Conservation (phyloP, 2,797 vertebrate species). For the Coracias cyanogaster region DNA sequence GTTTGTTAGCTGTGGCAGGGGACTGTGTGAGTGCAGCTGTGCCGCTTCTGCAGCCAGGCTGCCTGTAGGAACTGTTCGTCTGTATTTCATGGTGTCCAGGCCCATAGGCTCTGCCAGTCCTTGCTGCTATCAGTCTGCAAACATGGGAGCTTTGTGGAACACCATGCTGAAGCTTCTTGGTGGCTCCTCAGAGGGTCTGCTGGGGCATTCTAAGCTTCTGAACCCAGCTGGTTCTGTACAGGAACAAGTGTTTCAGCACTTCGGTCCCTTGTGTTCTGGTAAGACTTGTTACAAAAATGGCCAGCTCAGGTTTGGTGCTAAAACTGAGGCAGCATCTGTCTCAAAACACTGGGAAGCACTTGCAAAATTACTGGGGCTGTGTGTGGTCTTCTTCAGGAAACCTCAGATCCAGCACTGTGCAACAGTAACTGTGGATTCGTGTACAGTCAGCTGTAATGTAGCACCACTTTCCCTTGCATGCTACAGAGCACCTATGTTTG, state of each 20-base stretch:
- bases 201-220: neutral
- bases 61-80: fast-evolving
- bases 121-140: neutral
- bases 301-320: neutral
- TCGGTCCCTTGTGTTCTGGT: neutral
- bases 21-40: neutral
- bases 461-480: neutral
- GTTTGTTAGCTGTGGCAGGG: neutral
- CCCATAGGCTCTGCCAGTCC: neutral
- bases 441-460: neutral
- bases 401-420: neutral
- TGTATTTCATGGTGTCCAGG: neutral
- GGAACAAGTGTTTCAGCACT: neutral
- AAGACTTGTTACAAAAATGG: neutral
- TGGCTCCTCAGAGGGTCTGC: neutral
- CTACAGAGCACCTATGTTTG: neutral
- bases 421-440: neutral
- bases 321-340: neutral
- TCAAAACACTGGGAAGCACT: neutral
- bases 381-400: neutral
- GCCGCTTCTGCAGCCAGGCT: neutral
- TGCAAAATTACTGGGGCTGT: neutral
- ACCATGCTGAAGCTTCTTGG: neutral
- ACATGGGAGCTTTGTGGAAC: neutral
- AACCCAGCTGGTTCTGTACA: neutral